phyloP scores from a whole-genome alignment of 2,113 vertebrate species.

The Prunella himalayana region DNA sequence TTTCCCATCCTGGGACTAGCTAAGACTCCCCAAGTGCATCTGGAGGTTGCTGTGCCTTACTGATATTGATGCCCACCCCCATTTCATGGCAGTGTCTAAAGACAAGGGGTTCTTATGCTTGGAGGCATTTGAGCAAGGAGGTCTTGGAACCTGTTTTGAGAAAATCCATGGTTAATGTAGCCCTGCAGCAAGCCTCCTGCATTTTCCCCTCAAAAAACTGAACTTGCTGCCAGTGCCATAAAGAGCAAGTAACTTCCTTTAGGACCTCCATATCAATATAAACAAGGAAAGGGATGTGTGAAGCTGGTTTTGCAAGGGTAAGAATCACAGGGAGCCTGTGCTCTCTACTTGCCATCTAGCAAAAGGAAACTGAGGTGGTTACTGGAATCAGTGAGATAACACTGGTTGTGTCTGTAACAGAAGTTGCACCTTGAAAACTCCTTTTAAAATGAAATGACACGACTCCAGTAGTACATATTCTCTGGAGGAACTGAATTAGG shows the following conservation, averaged over 20 bases:
- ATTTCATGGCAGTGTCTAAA: neutral
- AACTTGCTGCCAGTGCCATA: neutral
- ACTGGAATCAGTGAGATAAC: neutral
- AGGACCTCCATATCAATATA: neutral
- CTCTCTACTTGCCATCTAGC: neutral
- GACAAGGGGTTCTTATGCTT: neutral
- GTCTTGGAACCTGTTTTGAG: neutral
- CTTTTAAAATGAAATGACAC: neutral
- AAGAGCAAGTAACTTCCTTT: neutral
- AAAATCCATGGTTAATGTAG: neutral
- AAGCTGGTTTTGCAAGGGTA: neutral
- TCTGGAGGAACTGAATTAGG: neutral
- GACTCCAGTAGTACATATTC: neutral
- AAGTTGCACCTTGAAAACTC: neutral
- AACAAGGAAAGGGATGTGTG: neutral
- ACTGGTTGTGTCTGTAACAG: neutral
- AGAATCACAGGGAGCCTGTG: neutral
- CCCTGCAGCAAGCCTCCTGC: accelerated
- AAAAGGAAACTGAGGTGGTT: neutral
- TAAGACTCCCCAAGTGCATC: neutral
- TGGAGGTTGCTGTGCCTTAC: neutral
- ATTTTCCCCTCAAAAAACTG: neutral
- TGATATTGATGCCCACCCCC: neutral
- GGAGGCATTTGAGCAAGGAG: neutral
- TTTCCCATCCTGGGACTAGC: neutral